These are phyloP conservation scores for Antechinus stuartii DNA, from an alignment of 2,113 vertebrate species.

Conservation along the genomic window DNA sequence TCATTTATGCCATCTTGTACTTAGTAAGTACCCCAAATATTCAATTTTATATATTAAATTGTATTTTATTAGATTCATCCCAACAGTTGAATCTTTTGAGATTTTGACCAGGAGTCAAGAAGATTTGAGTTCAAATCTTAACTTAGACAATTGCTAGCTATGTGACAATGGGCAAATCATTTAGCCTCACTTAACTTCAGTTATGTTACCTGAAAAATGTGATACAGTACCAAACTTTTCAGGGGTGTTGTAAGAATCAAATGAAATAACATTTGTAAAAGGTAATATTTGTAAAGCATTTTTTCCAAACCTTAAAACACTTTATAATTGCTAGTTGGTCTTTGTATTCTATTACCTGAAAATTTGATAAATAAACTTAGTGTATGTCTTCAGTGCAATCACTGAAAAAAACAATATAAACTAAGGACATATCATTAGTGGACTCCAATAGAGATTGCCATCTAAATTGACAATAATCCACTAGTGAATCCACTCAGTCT, in stretches of 20 bases:
- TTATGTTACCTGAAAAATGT: neutral
- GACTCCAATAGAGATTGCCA: neutral
- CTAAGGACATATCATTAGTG: neutral
- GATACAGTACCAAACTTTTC: neutral
- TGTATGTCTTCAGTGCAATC: neutral
- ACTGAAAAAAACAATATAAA: neutral
- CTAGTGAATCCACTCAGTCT: neutral
- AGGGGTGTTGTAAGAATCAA: neutral
- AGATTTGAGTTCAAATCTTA: neutral
- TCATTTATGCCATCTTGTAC: neutral
- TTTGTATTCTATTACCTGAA: neutral
- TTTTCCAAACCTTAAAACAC: neutral
- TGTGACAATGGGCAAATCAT: neutral
- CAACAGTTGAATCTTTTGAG: too few species aligned
- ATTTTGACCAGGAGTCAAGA: too few species aligned
- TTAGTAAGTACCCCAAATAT: neutral
- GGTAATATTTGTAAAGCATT: neutral
- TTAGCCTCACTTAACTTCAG: neutral
- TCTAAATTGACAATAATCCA: neutral
- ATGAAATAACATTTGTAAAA: neutral
- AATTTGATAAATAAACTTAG: neutral
- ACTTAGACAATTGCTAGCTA: neutral
- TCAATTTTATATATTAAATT: too few species aligned
- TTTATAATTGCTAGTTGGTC: neutral
- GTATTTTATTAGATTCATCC: too few species aligned